Percentiles rank a stretch among this genome's conserved stretches.
Conservation (phyloP, 2,888 invertebrate species). For the Cataglyphis livida region DNA sequence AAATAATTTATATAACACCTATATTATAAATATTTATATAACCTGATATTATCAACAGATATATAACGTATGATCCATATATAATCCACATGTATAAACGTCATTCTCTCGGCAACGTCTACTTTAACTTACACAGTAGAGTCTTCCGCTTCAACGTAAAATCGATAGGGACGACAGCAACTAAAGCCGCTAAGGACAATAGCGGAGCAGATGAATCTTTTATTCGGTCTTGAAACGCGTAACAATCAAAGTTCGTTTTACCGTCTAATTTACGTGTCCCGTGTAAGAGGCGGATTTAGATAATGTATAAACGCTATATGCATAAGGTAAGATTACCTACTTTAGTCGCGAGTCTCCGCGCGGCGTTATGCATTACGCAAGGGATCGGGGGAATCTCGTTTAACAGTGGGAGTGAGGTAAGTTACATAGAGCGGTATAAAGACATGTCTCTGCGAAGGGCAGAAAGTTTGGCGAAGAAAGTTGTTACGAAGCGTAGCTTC, state of each 20-base stretch:
- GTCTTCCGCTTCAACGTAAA: conserved; percentile 44
- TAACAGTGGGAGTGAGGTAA: conserved; percentile 10
- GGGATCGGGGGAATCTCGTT: conserved; percentile 8
- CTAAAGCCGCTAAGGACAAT: conserved; percentile 47
- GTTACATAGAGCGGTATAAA: conserved; percentile 29
- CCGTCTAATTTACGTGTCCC: conserved; percentile 32
- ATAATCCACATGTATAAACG: not conserved
- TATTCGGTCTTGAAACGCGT: conserved; percentile 32
- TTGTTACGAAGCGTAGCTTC: not conserved
- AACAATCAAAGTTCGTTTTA: conserved; percentile 36
- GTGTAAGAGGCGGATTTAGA: conserved; percentile 30
- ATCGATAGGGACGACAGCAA: conserved; percentile 34
- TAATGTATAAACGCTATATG: not conserved
- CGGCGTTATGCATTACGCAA: conserved; percentile 27
- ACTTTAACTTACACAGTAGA: conserved; percentile 44
- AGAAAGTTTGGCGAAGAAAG: conserved; percentile 28
- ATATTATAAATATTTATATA: not conserved
- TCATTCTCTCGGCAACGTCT: conserved; percentile 8
- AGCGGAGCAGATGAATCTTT: conserved; percentile 48
- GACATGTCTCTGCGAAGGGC: conserved; percentile 11
- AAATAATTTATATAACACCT: not conserved
- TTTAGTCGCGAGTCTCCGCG: conserved; percentile 32
- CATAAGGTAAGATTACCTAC: not conserved
- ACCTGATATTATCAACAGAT: not conserved
- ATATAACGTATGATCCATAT: not conserved